Evolutionary conservation across 2,888 invertebrate species (phyloP).

Genomic region (Gortyna flavago): DNA sequence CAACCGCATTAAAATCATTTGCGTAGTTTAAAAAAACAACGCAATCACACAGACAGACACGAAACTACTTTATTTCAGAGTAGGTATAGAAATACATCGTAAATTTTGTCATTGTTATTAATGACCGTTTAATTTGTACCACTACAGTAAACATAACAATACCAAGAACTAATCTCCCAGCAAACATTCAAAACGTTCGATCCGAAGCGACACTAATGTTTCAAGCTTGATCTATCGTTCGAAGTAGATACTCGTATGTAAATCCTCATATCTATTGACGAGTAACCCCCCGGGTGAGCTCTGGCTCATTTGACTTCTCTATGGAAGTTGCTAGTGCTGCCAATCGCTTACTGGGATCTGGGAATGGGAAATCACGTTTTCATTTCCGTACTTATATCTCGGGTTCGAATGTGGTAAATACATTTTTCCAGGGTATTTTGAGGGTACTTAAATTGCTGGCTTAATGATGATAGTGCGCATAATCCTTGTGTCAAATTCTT

Average conservation of each 20-base stretch:
- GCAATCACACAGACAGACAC: neutral
- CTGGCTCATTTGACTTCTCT: slow-evolving; percentile 59
- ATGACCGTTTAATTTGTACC: neutral
- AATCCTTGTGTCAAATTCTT: neutral
- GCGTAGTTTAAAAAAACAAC: neutral
- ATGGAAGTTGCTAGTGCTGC: slow-evolving; percentile 51
- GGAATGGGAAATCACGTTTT: slow-evolving; percentile 43
- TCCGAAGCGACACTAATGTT: slow-evolving; percentile 44
- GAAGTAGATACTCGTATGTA: slow-evolving; percentile 58
- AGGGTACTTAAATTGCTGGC: neutral
- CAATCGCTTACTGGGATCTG: slow-evolving; percentile 51
- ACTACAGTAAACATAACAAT: slow-evolving; percentile 5
- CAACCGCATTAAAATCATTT: neutral
- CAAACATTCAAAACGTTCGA: slow-evolving; percentile 38
- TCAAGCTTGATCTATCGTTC: slow-evolving; percentile 55
- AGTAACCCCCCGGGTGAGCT: slow-evolving; percentile 55
- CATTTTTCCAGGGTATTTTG: neutral
- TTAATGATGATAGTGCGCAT: neutral
- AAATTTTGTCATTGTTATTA: neutral
- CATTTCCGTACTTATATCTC: slow-evolving; percentile 36
- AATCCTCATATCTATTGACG: slow-evolving; percentile 64
- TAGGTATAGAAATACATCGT: neutral
- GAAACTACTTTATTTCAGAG: neutral
- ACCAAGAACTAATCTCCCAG: slow-evolving; percentile 13
- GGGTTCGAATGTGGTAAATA: neutral